Conservation (phyloP, 2,113 vertebrate species). For the Hydrolagus affinis region DNA sequence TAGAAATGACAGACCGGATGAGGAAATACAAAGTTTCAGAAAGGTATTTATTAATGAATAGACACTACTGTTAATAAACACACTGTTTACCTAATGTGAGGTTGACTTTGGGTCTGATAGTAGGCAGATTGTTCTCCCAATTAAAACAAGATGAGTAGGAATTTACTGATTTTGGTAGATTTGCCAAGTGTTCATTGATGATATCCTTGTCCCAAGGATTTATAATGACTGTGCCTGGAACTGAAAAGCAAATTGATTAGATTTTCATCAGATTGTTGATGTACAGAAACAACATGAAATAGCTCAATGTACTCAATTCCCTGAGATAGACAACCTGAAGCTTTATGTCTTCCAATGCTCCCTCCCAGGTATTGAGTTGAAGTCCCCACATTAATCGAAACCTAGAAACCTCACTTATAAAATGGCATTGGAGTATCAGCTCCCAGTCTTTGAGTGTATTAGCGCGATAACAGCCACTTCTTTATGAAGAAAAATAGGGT, state of each 20-base stretch:
- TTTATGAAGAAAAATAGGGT: too few relatives aligned
- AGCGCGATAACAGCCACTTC: too few relatives aligned
- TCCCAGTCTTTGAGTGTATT: too few relatives aligned
- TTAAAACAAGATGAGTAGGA: constrained; percentile 54
- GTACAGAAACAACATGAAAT: background rate
- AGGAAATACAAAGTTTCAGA: background rate
- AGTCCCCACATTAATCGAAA: too few relatives aligned
- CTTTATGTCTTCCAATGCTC: too few relatives aligned
- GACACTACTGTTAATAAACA: background rate
- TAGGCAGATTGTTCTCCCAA: constrained; percentile 60
- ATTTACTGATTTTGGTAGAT: constrained; percentile 58
- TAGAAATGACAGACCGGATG: too few relatives aligned
- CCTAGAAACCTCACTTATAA: too few relatives aligned
- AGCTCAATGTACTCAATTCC: too few relatives aligned
- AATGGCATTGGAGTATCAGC: too few relatives aligned
- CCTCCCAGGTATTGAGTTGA: too few relatives aligned
- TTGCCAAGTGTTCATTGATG: constrained; percentile 57
- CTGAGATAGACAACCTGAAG: too few relatives aligned
- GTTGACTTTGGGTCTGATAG: constrained; percentile 58
- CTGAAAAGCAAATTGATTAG: background rate
- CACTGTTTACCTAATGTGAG: constrained; percentile 68
- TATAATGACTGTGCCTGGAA: constrained; percentile 47
- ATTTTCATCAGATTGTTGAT: constrained; percentile 4
- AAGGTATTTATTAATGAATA: background rate
- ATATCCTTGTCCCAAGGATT: constrained; percentile 75